phyloP scores from a whole-genome alignment of 2,113 vertebrate genomes.

The Chaetodon trifascialis region DNA sequence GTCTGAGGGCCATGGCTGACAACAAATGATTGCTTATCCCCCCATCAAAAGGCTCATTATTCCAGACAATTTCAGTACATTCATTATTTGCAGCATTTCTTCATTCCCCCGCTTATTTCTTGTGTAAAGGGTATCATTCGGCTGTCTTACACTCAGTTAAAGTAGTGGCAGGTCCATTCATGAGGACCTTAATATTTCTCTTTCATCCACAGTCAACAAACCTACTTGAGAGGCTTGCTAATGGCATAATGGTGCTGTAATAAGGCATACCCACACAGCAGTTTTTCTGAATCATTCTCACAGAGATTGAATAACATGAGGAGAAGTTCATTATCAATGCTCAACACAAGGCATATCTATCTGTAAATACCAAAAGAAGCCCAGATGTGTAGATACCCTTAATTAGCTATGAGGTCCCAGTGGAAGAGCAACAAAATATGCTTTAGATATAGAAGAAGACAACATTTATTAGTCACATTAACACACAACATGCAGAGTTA shows the following conservation, averaged over 20 bases:
- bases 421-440: not conserved
- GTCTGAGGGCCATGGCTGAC: slow-evolving; percentile 58
- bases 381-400: not conserved
- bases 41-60: slow-evolving; percentile 75
- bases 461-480: too few relatives aligned
- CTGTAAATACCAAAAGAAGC: not conserved
- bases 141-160: slow-evolving; percentile 53
- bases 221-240: slow-evolving; percentile 37
- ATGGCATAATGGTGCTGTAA: slow-evolving; percentile 64
- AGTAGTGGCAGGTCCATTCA: slow-evolving; percentile 59
- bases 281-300: slow-evolving; percentile 18
- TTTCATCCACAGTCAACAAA: slow-evolving; percentile 63
- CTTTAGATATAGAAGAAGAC: too few relatives aligned
- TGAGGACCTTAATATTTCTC: slow-evolving; percentile 64
- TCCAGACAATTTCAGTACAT: slow-evolving; percentile 64
- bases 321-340: slow-evolving; percentile 2
- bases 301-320: slow-evolving; percentile 18
- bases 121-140: slow-evolving; percentile 43
- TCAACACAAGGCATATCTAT: slow-evolving; percentile 12
- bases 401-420: not conserved
- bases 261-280: not conserved
- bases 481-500: too few relatives aligned
- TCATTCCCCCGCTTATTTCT: slow-evolving; percentile 55
- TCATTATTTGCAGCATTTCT: slow-evolving; percentile 60
- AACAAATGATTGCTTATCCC: slow-evolving; percentile 57